Evolutionary conservation across 2,113 vertebrate genomes (phyloP), one percentile per base, ranked within the genome.

Genomic region (Isichthys henryi): DNA sequence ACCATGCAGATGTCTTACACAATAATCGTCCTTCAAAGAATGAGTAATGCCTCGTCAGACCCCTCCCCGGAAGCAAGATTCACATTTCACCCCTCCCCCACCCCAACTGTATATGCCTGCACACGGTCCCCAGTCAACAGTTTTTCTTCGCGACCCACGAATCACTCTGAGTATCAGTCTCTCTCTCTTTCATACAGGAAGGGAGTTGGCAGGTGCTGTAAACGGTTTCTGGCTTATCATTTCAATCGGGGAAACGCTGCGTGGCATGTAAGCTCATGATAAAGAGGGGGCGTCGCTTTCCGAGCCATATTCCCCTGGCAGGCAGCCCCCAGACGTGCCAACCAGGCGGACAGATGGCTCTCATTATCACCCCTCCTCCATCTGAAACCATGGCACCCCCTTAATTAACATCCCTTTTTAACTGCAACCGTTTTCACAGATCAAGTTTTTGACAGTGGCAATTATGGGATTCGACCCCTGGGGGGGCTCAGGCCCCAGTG

Each of bases 101-200:
- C 27, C 11, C 70, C 21, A 15, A 77, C 11, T 77, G 70, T 17
- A 5, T 35, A 31, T 39, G 31, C 70, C 27, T 39, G 11, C 17
- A 43, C 15, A 43, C 15, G 15, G 31, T 7, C 35, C 74, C 35
- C 4, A 39, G 15, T 83, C 7, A 45, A 49, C 88, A 27, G 3
- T 15, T 80, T 89, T 21, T 74, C 3, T 90, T 39, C 31, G 1
- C 15, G n/a, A 39, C 82, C 62, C 45, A 17, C 66, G 10, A 21
- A 3, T 2, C 70, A n/a, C 19, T 27, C 46, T 31, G 5, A 49
- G 39, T 48, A 50, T 49, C n/a, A 9, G 9, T 8, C 19, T n/a
- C 31, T 89, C 4, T 82, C 70, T 53, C 21, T 82, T 19, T 53
- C 70, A 43, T 39, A 53, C 90, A 92, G 92, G 92, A 93, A 93